phyloP scores from a whole-genome alignment of 2,797 vertebrate genomes.

The Amphiprion clarkii region DNA sequence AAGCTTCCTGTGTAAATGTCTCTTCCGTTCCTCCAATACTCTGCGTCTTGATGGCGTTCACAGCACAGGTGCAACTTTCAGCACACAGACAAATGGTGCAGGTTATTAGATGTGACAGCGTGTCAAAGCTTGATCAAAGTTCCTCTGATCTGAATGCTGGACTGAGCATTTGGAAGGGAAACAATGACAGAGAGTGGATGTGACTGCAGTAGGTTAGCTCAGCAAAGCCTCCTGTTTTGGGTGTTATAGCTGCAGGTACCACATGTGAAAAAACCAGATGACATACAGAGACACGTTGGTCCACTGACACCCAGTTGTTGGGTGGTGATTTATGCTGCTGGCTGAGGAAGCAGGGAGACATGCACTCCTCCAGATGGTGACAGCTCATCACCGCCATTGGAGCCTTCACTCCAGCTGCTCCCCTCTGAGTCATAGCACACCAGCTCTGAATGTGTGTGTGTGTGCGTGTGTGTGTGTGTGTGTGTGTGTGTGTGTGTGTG shows the following conservation, averaged over 20 bases:
- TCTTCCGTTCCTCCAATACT: conserved; percentile 11
- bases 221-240: not conserved
- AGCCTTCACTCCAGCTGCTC: conserved; percentile 83
- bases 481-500: conserved; percentile 53
- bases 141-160: conserved; percentile 48
- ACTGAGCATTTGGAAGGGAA: conserved; percentile 49
- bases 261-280: conserved; percentile 2
- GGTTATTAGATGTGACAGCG: conserved; percentile 62
- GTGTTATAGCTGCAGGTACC: not conserved
- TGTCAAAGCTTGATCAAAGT: conserved; percentile 73
- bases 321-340: conserved; percentile 65
- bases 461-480: not conserved
- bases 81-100: conserved; percentile 59
- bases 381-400: conserved; percentile 76
- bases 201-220: not conserved
- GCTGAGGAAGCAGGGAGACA: conserved; percentile 66
- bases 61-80: conserved; percentile 63
- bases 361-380: conserved; percentile 82
- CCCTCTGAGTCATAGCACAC: conserved; percentile 82
- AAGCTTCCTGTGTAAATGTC: conserved; percentile 46
- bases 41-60: conserved; percentile 21
- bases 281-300: conserved; percentile 58
- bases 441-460: conserved; percentile 45
- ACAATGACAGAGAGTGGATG: conserved; percentile 10
- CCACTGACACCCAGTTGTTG: conserved; percentile 50